Evolutionary conservation across 1,140 invertebrate genomes (phyloP).

Genomic region (Saccostrea cuccullata): DNA sequence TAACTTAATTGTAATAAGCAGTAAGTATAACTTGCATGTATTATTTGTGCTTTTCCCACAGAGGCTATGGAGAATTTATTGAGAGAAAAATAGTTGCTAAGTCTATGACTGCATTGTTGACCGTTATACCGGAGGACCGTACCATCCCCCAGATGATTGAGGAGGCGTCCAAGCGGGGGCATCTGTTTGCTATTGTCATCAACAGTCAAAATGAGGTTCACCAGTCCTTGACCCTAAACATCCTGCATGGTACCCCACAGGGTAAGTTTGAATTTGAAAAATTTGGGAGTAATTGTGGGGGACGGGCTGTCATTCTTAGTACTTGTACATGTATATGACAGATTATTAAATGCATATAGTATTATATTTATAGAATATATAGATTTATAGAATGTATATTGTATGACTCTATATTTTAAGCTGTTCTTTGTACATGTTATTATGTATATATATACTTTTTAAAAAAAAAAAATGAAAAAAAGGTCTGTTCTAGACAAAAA

Average conservation of each 20-base stretch:
- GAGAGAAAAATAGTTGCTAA: slow-evolving; percentile 89
- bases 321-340: no score
- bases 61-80: slow-evolving; percentile 93
- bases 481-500: no score
- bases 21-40: no score
- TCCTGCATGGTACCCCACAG: slow-evolving; percentile 93
- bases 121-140: slow-evolving; percentile 92
- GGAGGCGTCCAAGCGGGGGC: slow-evolving; percentile 90
- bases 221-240: slow-evolving; percentile 92
- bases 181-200: slow-evolving; percentile 92
- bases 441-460: no score
- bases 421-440: no score
- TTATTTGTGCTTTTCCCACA: slow-evolving; percentile 75
- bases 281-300: not conserved
- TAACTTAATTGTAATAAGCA: not conserved
- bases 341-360: no score
- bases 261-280: slow-evolving; percentile 81
- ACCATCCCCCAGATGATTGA: slow-evolving; percentile 91
- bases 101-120: slow-evolving; percentile 89
- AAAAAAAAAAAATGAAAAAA: no score
- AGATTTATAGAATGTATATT: no score
- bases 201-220: slow-evolving; percentile 91
- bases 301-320: no score
- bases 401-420: no score
- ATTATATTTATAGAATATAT: no score